Conservation (phyloP, 2,113 vertebrate genomes). For the Motacilla alba region DNA sequence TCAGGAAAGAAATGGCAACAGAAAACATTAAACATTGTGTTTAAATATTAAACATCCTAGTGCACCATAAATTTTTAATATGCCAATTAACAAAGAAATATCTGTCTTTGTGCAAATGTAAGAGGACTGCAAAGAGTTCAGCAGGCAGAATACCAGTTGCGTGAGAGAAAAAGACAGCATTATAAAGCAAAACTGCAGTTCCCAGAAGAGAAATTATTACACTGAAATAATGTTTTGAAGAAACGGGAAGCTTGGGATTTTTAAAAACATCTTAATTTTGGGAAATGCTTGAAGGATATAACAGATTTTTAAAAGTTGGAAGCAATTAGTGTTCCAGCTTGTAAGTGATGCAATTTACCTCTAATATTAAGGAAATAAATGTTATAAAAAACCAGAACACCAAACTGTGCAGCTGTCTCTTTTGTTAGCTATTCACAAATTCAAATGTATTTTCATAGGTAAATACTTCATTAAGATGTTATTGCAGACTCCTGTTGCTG, state of each 20-base stretch:
- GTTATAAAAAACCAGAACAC: neutral
- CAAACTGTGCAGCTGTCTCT: neutral
- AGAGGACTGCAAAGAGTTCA: conserved; percentile 8
- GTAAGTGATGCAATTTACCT: neutral
- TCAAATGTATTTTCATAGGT: neutral
- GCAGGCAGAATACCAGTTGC: conserved; percentile 5
- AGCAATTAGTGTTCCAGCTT: neutral
- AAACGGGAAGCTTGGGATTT: neutral
- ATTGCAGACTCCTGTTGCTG: neutral
- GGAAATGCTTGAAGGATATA: neutral
- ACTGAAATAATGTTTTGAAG: neutral
- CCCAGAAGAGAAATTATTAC: neutral
- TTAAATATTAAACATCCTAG: conserved; percentile 73
- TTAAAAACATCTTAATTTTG: neutral
- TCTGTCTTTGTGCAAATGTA: conserved; percentile 23
- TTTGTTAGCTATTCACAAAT: neutral
- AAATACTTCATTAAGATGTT: neutral
- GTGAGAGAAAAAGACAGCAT: neutral
- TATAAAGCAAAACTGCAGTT: neutral
- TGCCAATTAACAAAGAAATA: conserved; percentile 48
- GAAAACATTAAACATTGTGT: conserved; percentile 49
- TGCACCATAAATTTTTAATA: conserved; percentile 71
- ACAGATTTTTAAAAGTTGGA: neutral
- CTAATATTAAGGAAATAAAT: neutral
- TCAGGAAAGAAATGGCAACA: neutral